Evolutionary conservation across 1,140 invertebrate genomes (phyloP).

Genomic region (Microplitis mediator): DNA sequence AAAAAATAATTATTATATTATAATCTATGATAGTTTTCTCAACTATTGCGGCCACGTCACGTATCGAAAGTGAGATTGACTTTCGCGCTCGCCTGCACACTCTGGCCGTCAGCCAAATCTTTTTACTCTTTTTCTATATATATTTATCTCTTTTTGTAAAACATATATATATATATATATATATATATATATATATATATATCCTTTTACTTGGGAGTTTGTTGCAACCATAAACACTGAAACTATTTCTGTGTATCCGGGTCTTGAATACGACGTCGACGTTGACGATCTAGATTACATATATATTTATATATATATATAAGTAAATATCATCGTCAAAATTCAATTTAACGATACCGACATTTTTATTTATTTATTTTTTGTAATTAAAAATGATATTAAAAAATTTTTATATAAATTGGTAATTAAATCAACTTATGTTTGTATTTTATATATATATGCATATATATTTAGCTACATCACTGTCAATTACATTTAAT

Average conservation of each 20-base stretch:
- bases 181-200: background rate
- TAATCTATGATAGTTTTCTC: background rate
- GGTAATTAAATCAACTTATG: no score
- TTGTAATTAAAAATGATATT: no score
- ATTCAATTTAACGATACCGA: no score
- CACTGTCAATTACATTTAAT: no score
- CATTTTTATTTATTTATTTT: no score
- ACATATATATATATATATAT: background rate
- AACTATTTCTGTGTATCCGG: constrained; percentile 55
- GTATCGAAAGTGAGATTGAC: constrained; percentile 52
- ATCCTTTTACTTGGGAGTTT: constrained; percentile 11
- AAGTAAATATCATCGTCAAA: background rate
- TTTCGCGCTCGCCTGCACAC: constrained; percentile 32
- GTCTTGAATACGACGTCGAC: constrained; percentile 33
- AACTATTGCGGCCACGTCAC: constrained; percentile 37
- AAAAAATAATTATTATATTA: background rate
- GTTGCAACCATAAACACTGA: constrained; percentile 33
- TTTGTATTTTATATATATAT: no score
- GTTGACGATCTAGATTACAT: constrained; percentile 31
- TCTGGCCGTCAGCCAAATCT: constrained; percentile 11
- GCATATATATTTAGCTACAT: no score
- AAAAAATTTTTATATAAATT: no score
- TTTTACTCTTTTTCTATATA: background rate
- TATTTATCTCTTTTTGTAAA: background rate
- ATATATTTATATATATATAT: background rate